A percentile compares a stretch with the other conserved stretches of the same genome.
Conservation (phyloP, 2,888 invertebrate genomes). For the Macropis europaea region DNA sequence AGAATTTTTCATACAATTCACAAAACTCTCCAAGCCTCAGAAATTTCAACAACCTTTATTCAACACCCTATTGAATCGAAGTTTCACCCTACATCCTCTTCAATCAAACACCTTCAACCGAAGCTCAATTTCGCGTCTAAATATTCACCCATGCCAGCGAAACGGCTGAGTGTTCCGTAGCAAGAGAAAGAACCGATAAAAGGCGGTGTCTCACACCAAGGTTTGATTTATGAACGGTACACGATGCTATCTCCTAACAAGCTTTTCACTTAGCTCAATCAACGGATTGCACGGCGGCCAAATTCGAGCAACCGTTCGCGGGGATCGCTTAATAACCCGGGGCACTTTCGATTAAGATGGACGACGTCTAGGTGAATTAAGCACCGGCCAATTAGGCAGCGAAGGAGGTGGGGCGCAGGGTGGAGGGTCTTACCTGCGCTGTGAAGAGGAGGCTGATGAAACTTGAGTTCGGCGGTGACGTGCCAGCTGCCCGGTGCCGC, state of each 20-base stretch:
- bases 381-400: constrained; percentile 14
- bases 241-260: constrained; percentile 12
- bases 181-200: constrained; percentile 7
- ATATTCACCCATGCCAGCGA: too few species aligned
- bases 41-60: too few species aligned
- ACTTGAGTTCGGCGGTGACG: constrained; percentile 83
- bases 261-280: constrained; percentile 38
- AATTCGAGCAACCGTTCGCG: background rate
- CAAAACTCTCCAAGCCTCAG: too few species aligned
- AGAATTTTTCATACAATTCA: too few species aligned
- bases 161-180: background rate
- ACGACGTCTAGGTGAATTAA: constrained; percentile 23
- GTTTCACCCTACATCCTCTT: too few species aligned
- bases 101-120: too few species aligned
- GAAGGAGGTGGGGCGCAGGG: background rate
- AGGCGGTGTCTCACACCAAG: too few species aligned
- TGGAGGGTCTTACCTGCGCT: constrained; percentile 82
- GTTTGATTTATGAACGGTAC: constrained; percentile 32
- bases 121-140: too few species aligned
- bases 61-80: too few species aligned
- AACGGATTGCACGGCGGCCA: constrained; percentile 10
- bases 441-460: constrained; percentile 83
- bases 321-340: background rate
- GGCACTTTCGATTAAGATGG: constrained; percentile 25
- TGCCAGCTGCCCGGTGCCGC: constrained; percentile 73